A percentile compares a stretch with the other conserved stretches of the same genome.
Evolutionary conservation across 2,888 invertebrate genomes (phyloP).

Genomic region (Scaptomyza caliginosa): DNA sequence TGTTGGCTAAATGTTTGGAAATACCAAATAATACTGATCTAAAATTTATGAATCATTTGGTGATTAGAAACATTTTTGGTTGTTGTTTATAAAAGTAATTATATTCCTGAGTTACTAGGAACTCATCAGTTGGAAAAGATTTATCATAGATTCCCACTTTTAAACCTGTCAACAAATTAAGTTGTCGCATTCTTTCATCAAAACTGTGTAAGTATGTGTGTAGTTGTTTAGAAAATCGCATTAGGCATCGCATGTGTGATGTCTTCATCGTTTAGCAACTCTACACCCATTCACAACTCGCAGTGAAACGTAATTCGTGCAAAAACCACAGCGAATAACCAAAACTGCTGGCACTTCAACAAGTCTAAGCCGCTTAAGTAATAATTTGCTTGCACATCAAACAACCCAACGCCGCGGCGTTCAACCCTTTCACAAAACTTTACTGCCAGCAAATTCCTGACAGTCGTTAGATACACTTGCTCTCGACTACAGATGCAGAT

Average conservation of each 20-base stretch:
- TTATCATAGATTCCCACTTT: too few relatives aligned
- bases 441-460: constrained; percentile 8
- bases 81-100: too few relatives aligned
- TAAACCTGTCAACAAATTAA: constrained; percentile 5
- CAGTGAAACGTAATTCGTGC: constrained; percentile 20
- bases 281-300: background rate
- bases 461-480: constrained; percentile 40
- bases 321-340: constrained; percentile 17
- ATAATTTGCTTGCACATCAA: constrained; percentile 72
- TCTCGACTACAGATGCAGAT: constrained; percentile 36
- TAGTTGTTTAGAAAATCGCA: constrained; percentile 19
- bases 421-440: background rate
- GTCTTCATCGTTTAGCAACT: constrained; percentile 32
- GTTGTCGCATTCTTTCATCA: constrained; percentile 3
- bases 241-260: constrained; percentile 20
- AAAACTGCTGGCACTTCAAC: constrained; percentile 39
- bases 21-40: background rate
- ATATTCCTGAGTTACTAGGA: too few relatives aligned
- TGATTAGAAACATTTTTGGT: too few relatives aligned
- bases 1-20: background rate
- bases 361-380: constrained; percentile 75
- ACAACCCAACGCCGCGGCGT: constrained; percentile 17
- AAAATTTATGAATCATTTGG: too few relatives aligned
- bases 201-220: background rate
- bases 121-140: too few relatives aligned